Conservation (phyloP, 2,113 vertebrate species). For the Pleuronectes platessa region DNA sequence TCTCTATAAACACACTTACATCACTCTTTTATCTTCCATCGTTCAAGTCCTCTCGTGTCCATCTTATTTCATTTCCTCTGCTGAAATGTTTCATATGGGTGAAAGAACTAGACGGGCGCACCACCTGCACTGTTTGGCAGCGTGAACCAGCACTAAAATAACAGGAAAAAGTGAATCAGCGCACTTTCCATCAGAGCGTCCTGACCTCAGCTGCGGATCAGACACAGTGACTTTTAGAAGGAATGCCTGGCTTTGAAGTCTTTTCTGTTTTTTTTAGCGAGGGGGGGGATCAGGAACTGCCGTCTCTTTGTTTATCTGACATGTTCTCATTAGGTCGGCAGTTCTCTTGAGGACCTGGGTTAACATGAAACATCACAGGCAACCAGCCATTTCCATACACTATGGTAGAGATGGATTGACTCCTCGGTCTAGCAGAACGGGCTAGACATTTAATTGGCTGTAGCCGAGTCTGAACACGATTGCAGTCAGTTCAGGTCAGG, state of each 20-base stretch:
- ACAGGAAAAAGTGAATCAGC: slow-evolving; percentile 56
- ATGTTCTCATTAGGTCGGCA: slow-evolving; percentile 49
- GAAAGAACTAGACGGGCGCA: slow-evolving; percentile 11
- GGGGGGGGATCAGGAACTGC: slow-evolving; percentile 42
- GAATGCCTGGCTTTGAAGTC: slow-evolving; percentile 69
- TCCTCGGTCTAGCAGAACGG: not conserved
- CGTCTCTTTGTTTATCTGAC: slow-evolving; percentile 49
- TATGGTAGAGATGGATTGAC: slow-evolving; percentile 17
- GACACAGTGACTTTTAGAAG: slow-evolving; percentile 55
- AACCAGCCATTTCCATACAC: not conserved
- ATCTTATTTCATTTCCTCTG: slow-evolving; percentile 17
- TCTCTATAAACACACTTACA: slow-evolving; percentile 27
- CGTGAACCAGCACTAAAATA: slow-evolving; percentile 28
- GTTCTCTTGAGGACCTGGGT: slow-evolving; percentile 35
- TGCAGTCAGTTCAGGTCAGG: slow-evolving; percentile 53
- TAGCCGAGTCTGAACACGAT: slow-evolving; percentile 41
- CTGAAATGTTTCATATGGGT: slow-evolving; percentile 21
- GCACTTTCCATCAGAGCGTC: slow-evolving; percentile 55
- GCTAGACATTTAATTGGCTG: slow-evolving; percentile 41
- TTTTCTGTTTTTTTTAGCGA: not conserved
- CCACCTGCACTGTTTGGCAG: slow-evolving; percentile 12
- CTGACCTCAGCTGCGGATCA: slow-evolving; percentile 68
- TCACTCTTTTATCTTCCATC: slow-evolving; percentile 14
- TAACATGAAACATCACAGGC: slow-evolving; percentile 24
- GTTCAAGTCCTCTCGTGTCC: slow-evolving; percentile 6